These are phyloP conservation scores for Lordiphosa fenestrarum DNA, from an alignment of 2,888 invertebrate species.

Conservation along the genomic window DNA sequence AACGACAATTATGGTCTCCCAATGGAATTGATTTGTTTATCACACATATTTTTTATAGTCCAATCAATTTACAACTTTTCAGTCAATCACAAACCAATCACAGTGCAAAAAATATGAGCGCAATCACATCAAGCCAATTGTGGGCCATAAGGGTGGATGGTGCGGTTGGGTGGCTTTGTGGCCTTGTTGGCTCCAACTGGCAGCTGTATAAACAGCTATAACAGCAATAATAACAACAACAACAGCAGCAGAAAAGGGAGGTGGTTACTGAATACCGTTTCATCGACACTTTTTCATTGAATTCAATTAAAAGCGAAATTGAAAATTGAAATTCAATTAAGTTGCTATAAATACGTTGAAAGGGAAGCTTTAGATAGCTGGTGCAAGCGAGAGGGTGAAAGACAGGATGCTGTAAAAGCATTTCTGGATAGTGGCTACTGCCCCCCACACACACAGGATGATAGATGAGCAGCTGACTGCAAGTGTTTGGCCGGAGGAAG, in stretches of 20 bases:
- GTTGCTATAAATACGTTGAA: conserved; percentile 64
- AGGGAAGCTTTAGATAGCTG: conserved; percentile 13
- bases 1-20: background rate
- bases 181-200: conserved; percentile 45
- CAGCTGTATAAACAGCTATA: conserved; percentile 59
- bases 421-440: conserved; percentile 25
- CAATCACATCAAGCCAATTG: conserved; percentile 67
- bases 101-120: conserved; percentile 41
- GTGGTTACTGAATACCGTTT: conserved; percentile 60
- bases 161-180: conserved; percentile 32
- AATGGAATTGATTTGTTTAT: conserved; percentile 46
- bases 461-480: conserved; percentile 24
- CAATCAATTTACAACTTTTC: conserved; percentile 61
- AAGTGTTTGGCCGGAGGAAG: conserved; percentile 22
- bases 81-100: conserved; percentile 60
- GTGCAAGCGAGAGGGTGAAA: background rate
- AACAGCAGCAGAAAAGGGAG: conserved; percentile 18
- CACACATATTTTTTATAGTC: conserved; percentile 34
- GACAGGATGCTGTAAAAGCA: conserved; percentile 38
- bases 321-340: conserved; percentile 76
- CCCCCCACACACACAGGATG: conserved; percentile 1
- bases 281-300: conserved; percentile 76
- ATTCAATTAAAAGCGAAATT: conserved; percentile 75
- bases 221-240: conserved; percentile 23
- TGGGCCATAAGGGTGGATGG: conserved; percentile 15